Conservation (phyloP, 2,888 invertebrate genomes). For the Julus scanicus region DNA sequence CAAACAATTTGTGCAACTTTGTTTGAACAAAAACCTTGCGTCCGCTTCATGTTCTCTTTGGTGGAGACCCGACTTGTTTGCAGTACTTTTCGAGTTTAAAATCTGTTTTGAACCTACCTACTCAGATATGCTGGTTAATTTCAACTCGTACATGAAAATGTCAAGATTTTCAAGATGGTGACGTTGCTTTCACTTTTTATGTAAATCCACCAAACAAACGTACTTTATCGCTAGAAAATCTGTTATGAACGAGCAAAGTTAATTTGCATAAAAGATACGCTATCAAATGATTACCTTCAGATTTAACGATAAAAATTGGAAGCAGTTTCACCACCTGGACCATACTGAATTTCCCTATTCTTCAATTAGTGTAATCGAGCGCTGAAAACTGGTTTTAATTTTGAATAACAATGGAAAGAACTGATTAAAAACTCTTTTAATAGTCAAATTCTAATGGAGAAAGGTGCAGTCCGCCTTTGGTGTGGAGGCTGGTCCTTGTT, state of each 20-base stretch:
- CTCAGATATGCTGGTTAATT: not conserved
- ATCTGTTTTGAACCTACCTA: not conserved
- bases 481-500: not conserved
- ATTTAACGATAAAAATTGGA: not conserved
- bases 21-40: too few relatives aligned
- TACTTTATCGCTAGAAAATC: not conserved
- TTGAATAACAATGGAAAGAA: not conserved
- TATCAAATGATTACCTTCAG: not conserved
- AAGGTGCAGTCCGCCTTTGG: not conserved
- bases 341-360: not conserved
- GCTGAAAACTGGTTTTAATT: not conserved
- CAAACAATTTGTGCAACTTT: too few relatives aligned
- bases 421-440: constrained; percentile 1
- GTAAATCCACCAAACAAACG: not conserved
- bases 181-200: not conserved
- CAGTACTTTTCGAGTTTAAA: too few relatives aligned
- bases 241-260: not conserved
- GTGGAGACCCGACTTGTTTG: too few relatives aligned
- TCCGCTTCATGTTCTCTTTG: too few relatives aligned
- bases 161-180: constrained; percentile 9
- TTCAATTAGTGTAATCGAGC: not conserved
- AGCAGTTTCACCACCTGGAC: not conserved
- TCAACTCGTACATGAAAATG: not conserved
- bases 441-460: not conserved
- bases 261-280: not conserved